These are phyloP conservation scores for Tapirus indicus DNA, from an alignment of 2,797 vertebrate species.

Conservation along the genomic window DNA sequence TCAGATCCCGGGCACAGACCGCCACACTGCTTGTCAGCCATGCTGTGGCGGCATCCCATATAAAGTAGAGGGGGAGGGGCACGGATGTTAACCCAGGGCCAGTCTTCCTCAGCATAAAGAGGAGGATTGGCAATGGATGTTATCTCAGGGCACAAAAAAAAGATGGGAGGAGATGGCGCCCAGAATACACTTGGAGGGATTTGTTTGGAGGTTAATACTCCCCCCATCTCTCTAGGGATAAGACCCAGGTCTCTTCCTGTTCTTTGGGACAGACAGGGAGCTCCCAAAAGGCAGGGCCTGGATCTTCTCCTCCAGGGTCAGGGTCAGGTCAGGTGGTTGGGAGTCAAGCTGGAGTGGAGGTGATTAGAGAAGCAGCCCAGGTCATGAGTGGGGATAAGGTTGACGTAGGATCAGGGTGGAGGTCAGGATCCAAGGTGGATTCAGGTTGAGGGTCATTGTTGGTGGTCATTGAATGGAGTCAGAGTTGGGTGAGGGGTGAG, in stretches of 20 bases:
- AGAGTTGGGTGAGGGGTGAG: background rate
- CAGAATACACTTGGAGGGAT: background rate
- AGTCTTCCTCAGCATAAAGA: no score
- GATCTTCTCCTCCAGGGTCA: background rate
- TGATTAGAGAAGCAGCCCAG: background rate
- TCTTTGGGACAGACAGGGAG: background rate
- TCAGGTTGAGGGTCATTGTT: background rate
- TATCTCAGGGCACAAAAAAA: no score
- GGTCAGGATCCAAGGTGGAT: background rate
- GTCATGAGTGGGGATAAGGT: background rate
- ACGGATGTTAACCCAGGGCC: no score
- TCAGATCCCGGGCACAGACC: no score
- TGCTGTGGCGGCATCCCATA: no score
- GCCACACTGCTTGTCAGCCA: no score
- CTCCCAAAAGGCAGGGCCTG: background rate
- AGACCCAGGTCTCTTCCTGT: background rate
- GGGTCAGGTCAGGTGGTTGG: background rate
- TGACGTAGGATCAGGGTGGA: background rate
- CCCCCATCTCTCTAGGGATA: background rate
- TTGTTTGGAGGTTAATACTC: background rate
- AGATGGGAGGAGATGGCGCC: background rate
- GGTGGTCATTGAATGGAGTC: background rate
- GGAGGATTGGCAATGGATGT: no score
- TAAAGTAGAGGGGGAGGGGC: no score
- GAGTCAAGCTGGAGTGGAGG: background rate